These are phyloP conservation scores for Coboldia fuscipes DNA, from an alignment of 1,140 invertebrate genomes.

Conservation along the genomic window DNA sequence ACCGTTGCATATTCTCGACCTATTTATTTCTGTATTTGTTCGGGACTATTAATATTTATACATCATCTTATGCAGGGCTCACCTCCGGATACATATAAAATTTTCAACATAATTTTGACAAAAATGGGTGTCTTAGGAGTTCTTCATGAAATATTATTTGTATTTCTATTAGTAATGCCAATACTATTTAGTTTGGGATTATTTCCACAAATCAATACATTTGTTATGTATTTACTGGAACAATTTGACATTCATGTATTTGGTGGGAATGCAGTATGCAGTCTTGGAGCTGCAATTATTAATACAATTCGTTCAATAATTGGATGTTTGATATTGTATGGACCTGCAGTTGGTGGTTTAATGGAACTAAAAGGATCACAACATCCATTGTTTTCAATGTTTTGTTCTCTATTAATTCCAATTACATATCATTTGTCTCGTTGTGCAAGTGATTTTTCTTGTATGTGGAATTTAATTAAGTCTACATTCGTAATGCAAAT, in stretches of 20 bases:
- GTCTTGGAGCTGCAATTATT: conserved; percentile 66
- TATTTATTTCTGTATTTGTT: conserved; percentile 85
- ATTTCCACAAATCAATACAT: conserved; percentile 93
- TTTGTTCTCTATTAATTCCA: conserved; percentile 72
- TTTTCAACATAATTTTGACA: conserved; percentile 56
- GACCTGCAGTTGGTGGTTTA: conserved; percentile 68
- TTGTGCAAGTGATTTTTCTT: conserved; percentile 70
- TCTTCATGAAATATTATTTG: conserved; percentile 47
- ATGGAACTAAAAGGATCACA: conserved; percentile 64
- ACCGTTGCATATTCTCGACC: conserved; percentile 85
- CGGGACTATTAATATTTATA: conserved; percentile 22
- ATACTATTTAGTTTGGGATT: conserved; percentile 83
- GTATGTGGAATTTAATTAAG: conserved; percentile 74
- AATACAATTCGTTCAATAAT: conserved; percentile 61
- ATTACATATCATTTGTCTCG: conserved; percentile 84
- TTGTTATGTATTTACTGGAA: conserved; percentile 84
- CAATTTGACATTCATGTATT: conserved; percentile 95
- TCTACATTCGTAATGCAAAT: conserved; percentile 18
- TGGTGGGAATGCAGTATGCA: conserved; percentile 88
- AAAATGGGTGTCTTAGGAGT: conserved; percentile 41
- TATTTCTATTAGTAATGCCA: conserved; percentile 78
- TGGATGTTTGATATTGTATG: conserved; percentile 63
- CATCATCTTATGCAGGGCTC: conserved; percentile 10
- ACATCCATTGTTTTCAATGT: conserved; percentile 88
- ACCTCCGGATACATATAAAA: conserved; percentile 4